Evolutionary conservation across 2,888 invertebrate species (phyloP).

Genomic region (Rhamnusium bicolor): DNA sequence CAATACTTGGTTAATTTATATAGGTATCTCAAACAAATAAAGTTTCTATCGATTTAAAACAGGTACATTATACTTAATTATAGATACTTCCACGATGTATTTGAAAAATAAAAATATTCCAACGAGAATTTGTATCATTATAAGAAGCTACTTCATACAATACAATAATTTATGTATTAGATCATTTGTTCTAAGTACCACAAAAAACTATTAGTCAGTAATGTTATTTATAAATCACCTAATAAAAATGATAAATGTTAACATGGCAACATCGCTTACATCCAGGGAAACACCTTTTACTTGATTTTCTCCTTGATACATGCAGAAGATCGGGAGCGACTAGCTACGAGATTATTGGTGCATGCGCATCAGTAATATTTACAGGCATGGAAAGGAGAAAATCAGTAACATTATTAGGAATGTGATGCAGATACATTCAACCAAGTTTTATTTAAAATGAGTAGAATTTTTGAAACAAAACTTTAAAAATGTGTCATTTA

Average conservation of each 20-base stretch:
- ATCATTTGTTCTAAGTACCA: background rate
- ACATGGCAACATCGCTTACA: background rate
- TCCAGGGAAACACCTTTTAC: constrained; percentile 10
- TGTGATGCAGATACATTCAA: background rate
- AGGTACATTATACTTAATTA: too few species aligned
- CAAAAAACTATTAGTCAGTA: background rate
- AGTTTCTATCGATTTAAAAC: background rate
- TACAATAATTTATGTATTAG: background rate
- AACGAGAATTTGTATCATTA: too few species aligned
- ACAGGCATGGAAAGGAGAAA: background rate
- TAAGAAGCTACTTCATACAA: too few species aligned
- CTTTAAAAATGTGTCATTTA: too few species aligned
- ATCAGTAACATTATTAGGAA: background rate
- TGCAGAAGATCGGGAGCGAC: background rate
- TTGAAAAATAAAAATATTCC: too few species aligned
- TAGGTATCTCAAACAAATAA: background rate
- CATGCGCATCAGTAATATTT: background rate
- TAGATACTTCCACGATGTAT: too few species aligned
- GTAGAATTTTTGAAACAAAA: too few species aligned
- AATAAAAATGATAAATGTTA: background rate
- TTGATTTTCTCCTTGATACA: background rate
- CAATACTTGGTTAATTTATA: background rate
- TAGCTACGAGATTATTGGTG: constrained; percentile 5
- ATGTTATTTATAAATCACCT: background rate
- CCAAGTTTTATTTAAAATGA: background rate